Percentiles rank a stretch among this genome's conserved stretches.
These are phyloP conservation scores for Heliconius sara DNA, from an alignment of 2,888 invertebrate species.

Conservation along the genomic window DNA sequence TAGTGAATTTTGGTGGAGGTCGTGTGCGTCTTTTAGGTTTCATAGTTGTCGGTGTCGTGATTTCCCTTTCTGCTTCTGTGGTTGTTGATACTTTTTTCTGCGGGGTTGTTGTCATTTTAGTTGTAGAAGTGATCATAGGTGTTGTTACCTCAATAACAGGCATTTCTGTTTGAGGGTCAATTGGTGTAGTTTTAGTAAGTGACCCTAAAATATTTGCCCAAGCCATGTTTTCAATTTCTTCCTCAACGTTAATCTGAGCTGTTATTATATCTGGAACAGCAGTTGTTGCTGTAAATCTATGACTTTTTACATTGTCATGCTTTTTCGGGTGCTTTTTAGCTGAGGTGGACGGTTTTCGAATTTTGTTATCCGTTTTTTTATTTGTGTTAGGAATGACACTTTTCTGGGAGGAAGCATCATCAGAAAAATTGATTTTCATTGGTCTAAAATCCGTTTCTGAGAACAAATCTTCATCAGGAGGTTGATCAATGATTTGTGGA, in stretches of 20 bases:
- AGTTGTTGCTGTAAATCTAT: conserved; percentile 58
- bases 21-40: conserved; percentile 71
- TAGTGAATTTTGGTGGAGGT: conserved; percentile 69
- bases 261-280: conserved; percentile 71
- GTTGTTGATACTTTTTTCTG: conserved; percentile 51
- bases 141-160: conserved; percentile 53
- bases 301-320: conserved; percentile 61
- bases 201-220: conserved; percentile 73
- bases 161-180: conserved; percentile 60
- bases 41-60: conserved; percentile 56
- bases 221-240: conserved; percentile 60
- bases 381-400: conserved; percentile 49
- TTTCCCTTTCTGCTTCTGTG: conserved; percentile 48
- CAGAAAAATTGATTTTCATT: conserved; percentile 62
- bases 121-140: conserved; percentile 47
- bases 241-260: conserved; percentile 54
- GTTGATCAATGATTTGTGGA: conserved; percentile 72
- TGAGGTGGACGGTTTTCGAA: conserved; percentile 56
- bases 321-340: conserved; percentile 65
- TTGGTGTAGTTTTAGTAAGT: conserved; percentile 75
- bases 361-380: conserved; percentile 57
- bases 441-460: conserved; percentile 72
- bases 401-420: conserved; percentile 54
- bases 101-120: conserved; percentile 47
- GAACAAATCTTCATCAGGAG: conserved; percentile 64